These are phyloP conservation scores for Mastigias papua DNA, from an alignment of 30 jellyfish, hydroid and myxozoan species.

Conservation along the genomic window DNA sequence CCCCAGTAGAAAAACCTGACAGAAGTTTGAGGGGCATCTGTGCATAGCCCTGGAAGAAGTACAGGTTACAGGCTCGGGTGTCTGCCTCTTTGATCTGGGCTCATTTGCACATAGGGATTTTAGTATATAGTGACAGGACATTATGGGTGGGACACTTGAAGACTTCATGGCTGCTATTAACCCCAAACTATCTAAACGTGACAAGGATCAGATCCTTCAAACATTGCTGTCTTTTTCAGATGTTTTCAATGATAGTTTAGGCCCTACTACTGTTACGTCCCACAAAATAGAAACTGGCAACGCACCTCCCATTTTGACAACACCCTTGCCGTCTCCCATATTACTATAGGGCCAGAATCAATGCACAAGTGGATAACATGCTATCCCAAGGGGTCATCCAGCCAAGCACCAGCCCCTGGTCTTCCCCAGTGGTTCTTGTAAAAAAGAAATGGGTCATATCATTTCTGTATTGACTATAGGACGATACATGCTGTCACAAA, in stretches of 20 bases:
- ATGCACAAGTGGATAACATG: conserved; percentile 46
- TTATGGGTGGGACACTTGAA: too few relatives aligned
- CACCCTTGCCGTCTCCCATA: conserved; percentile 53
- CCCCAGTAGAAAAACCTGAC: too few relatives aligned
- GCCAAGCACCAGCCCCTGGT: conserved; percentile 75
- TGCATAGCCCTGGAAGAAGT: too few relatives aligned
- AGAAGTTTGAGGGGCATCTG: too few relatives aligned
- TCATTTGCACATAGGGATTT: too few relatives aligned
- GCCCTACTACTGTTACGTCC: conserved; percentile 36
- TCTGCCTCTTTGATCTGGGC: too few relatives aligned
- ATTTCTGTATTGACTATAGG: conserved; percentile 34
- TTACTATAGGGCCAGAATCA: conserved; percentile 29
- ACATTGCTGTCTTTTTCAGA: conserved; percentile 40
- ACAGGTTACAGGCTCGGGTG: too few relatives aligned
- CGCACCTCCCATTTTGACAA: conserved; percentile 42
- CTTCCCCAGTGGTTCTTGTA: conserved; percentile 68
- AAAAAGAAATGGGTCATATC: conserved; percentile 32
- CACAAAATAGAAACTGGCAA: conserved; percentile 39
- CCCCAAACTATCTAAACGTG: conserved; percentile 51
- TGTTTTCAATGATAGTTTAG: conserved; percentile 48
- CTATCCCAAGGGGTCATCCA: conserved; percentile 53
- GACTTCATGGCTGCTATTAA: conserved; percentile 39
- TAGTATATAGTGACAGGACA: too few relatives aligned
- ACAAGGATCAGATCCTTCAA: conserved; percentile 22
- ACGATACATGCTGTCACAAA: conserved; percentile 19